Evolutionary conservation across 2,797 vertebrate species (phyloP), one percentile per base, ranked within the genome.

Genomic region (Coregonus sp.): DNA sequence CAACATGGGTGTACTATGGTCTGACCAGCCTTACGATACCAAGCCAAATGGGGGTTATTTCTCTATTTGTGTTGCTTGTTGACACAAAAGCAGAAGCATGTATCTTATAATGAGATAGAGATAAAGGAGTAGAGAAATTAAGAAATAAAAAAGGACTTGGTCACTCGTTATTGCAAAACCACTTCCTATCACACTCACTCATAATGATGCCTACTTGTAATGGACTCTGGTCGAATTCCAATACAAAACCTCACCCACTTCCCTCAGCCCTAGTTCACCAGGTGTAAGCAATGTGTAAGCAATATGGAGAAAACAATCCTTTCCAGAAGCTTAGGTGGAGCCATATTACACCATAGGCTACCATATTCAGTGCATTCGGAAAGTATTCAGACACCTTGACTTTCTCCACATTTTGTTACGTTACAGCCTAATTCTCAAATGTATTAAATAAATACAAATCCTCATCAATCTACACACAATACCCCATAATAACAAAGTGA

Each of bases 101-200:
- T 72, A 29, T 69, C 5, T 7, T 63, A 25, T 63, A 3, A 47
- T 47, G 40, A 47, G 25, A 73, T 75, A 67, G 54, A 9, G 31
- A 37, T 74, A 78, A 59, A 66, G 47, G 83, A 33, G 73, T 73
- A 74, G 7, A 76, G 18, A 15, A 67, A 75, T n/a, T 47, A 47
- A 47, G 14, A 29, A 5, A 51, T 25, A 25, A 5, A 72, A 29
- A 1, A 47, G 9, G 2, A 12, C 40, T 12, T 47, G 56, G 56
- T 20, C 18, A 59, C 6, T 61, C 3, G 18, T 67, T 71, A 20
- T 74, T 75, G 29, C 67, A 0, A 4, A n/a, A 78, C 59, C 11
- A 25, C 29, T 33, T 9, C 65, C 40, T 47, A 47, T 47, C 9
- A 47, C 40, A 47, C 2, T 47, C 40, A 47, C 9, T 47, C 9